Percentiles rank a stretch among this genome's conserved stretches.
phyloP scores from a whole-genome alignment of 2,113 vertebrate species.

The Dryoscopus gambensis region DNA sequence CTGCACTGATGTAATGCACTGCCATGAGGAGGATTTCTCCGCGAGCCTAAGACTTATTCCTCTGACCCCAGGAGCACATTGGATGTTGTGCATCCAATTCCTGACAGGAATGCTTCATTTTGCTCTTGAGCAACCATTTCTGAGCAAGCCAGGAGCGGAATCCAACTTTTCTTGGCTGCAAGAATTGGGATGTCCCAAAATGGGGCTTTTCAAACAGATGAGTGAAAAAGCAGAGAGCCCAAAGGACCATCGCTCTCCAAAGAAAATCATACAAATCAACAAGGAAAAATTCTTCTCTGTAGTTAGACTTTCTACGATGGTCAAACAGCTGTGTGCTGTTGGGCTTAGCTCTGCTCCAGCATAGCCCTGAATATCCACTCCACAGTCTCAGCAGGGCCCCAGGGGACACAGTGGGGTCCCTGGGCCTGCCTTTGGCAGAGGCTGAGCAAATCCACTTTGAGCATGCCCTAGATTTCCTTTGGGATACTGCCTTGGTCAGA shows the following conservation, averaged over 20 bases:
- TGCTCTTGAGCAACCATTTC: constrained; percentile 60
- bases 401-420: not conserved
- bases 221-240: constrained; percentile 56
- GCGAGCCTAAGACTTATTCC: not conserved
- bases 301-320: not conserved
- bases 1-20: constrained; percentile 22
- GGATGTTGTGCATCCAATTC: constrained; percentile 16
- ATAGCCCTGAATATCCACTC: not conserved
- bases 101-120: constrained; percentile 61
- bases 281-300: constrained; percentile 13
- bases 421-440: not conserved
- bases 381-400: not conserved
- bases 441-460: not conserved
- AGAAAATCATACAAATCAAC: constrained; percentile 46
- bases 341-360: not conserved
- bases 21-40: constrained; percentile 37
- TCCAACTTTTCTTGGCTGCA: constrained; percentile 57
- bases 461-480: not conserved
- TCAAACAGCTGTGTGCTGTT: constrained; percentile 32
- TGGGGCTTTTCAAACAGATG: constrained; percentile 40
- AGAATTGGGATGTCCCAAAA: constrained; percentile 53
- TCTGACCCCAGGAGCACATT: constrained; percentile 22
- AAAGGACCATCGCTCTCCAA: constrained; percentile 34
- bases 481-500: not conserved
- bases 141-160: constrained; percentile 58